Base-by-base conservation (phyloP, 1,140 invertebrate genomes). In the Kradibia gibbosae region DNA sequence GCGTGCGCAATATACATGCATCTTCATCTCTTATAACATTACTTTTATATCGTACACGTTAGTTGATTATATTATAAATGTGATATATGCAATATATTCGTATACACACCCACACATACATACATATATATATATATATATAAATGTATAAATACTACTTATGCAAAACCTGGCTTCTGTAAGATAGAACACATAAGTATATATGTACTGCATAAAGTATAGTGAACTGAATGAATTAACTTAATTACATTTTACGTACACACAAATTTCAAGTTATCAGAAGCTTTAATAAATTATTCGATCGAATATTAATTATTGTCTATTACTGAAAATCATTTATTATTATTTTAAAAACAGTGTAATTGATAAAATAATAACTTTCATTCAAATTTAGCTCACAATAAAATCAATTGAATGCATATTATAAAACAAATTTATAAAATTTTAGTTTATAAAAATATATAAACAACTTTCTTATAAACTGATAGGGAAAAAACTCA, bases 141-240 rank as follows among this genome's bases (percentile, higher is more conserved):
- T 53, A 53, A 17, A 7, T 60, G 15, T 31, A 31, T 60, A 60
- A 8, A 10, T 15, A 31, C 10, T 28, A 31, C 28, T 60, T 60
- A 31, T 31, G 28, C 57, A 60, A 1, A 60, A 60, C 57, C 28
- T 11, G 53, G 13, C 57, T 60, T 60, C 28, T 60, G 17, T 28
- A 31, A 25, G 28, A 3, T 11, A 15, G 57, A 31, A 60, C 31
- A 28, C 11, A 28, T 60, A 31, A 2, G 11, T 11, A 60, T 28
- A 60, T 31, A 28, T 60, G 57, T 60, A 60, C 28, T 25, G 31
- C 57, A 60, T 31, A 3, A 31, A 25, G 57, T 60, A 60, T 60
- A 31, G 31, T 60, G 57, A 31, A 60, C 71, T 73, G 50, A 50
- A 73, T 73, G 53, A 25, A 73, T 73, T 73, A 73, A 22, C 71